phyloP scores from a whole-genome alignment of 2,113 vertebrate species.

The Lanius ludovicianus region DNA sequence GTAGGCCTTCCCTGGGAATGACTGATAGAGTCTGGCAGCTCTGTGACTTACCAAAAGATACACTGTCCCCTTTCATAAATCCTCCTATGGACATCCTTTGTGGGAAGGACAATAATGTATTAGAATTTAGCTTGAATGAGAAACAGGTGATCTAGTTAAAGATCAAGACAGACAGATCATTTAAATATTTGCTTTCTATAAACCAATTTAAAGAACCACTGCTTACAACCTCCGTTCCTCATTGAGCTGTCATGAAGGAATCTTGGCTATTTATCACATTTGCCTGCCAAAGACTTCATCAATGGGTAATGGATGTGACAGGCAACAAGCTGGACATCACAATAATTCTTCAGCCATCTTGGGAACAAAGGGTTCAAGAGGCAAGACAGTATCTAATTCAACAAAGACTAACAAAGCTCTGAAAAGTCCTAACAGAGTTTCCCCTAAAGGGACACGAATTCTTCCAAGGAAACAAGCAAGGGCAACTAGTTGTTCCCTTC shows the following conservation, averaged over 20 bases:
- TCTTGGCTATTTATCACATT: conserved; percentile 3
- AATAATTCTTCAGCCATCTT: not conserved
- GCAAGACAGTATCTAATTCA: not conserved
- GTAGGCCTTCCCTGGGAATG: not conserved
- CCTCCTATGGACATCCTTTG: not conserved
- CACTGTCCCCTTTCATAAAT: not conserved
- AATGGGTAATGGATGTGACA: not conserved
- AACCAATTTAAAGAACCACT: not conserved
- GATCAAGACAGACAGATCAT: not conserved
- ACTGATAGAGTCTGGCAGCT: not conserved
- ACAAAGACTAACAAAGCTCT: conserved; percentile 24
- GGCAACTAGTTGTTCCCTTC: conserved; percentile 24
- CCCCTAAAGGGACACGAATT: conserved; percentile 4
- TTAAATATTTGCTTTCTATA: not conserved
- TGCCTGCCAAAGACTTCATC: not conserved
- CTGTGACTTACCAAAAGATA: not conserved
- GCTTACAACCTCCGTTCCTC: not conserved
- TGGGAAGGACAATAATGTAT: not conserved
- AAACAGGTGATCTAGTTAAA: not conserved
- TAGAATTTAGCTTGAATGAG: not conserved
- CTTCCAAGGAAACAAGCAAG: not conserved
- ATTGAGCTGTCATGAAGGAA: conserved; percentile 4
- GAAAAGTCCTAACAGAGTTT: conserved; percentile 13
- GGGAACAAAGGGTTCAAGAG: conserved; percentile 3
- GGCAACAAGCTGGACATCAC: not conserved